Evolutionary conservation across 2,113 vertebrate genomes (phyloP), one percentile per base, ranked within the genome.

Genomic region (Rhinichthys klamathensis): DNA sequence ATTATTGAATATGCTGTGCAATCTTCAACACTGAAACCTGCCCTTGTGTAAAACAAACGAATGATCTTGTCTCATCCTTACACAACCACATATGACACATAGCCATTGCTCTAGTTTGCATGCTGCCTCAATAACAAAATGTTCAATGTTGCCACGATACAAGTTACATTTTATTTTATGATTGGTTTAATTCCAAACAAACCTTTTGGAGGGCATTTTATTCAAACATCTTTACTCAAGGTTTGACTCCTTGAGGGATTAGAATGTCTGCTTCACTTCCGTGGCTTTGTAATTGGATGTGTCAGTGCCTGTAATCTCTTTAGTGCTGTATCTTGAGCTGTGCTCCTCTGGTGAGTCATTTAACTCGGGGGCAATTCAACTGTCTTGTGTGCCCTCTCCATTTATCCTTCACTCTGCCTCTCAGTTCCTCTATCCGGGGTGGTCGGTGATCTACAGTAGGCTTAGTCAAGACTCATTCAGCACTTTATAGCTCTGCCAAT

Each of bases 401-500:
- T 90, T 87, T 76, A 86, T 78, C 60, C 72, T 32, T 69, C 51
- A 65, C 23, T 73, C 58, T 76, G 38, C 44, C 38, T 58, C 30
- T 51, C 76, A 30, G 69, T 77, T 60, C 61, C 44, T 86, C 75
- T 76, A 81, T 85, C 30, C 65, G 56, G 32, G 67, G 81, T 83
- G 81, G 89, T 88, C 82, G 70, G 80, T 83, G 75, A 84, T 90
- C 84, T 82, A 72, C 81, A 87, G 90, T 77, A 41, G 78, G 89
- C 89, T 92, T 90, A 90, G 56, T 70, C 72, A 76, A 88, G 85
- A 85, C 82, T 75, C 51, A 80, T 88, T 86, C 82, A 82, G 73
- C 82, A 67, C 77, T 84, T 83, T 84, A 67, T 84, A 69, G 75
- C 87, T 69, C 56, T 65, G 56, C 83, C 84, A 86, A 86, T 88